Evolutionary conservation across 2,888 invertebrate species (phyloP), one percentile per base, ranked within the genome.

Genomic region (Zeuzera pyrina): DNA sequence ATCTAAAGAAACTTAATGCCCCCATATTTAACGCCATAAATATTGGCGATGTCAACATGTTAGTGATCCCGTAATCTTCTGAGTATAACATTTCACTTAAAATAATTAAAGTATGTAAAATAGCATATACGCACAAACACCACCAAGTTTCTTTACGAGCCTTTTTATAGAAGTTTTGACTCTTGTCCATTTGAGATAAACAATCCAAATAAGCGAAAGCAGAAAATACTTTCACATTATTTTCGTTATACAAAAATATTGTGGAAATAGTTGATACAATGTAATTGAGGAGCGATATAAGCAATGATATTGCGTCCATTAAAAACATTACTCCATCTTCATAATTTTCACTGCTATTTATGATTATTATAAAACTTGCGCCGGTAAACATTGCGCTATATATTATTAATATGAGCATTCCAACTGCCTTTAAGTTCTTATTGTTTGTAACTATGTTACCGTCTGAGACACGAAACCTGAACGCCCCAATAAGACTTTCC

Each of bases 401-500:
- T 15, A 28, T 8, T 12, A 8, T 12, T 12, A 25, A 11, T 16
- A 31, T 37, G 22, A 37, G 11, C 11, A 34, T 5, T 30, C 32
- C 38, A 5, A 34, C 7, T n/a, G 25, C 2, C 33, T 42, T 37
- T 2, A 31, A 22, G 19, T 19, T 25, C 29, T 22, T 21, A 24
- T 31, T 31, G 12, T 29, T 29, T 15, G 16, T 12, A 3, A 13
- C 13, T 8, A 42, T 12, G 11, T 13, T 11, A 23, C n/a, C n/a
- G n/a, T 31, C 25, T 6, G 19, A 14, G 8, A 29, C 24, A 3
- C 34, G 33, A 15, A 39, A 39, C 30, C 41, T 22, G 21, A 39
- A 37, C 26, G 39, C 33, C 15, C 36, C 38, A 21, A 39, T 33
- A 5, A 35, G 11, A 6, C 19, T 29, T 19, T 35, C 41, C 8